phyloP scores from a whole-genome alignment of 2,113 vertebrate species.

The Dromiciops gliroides region DNA sequence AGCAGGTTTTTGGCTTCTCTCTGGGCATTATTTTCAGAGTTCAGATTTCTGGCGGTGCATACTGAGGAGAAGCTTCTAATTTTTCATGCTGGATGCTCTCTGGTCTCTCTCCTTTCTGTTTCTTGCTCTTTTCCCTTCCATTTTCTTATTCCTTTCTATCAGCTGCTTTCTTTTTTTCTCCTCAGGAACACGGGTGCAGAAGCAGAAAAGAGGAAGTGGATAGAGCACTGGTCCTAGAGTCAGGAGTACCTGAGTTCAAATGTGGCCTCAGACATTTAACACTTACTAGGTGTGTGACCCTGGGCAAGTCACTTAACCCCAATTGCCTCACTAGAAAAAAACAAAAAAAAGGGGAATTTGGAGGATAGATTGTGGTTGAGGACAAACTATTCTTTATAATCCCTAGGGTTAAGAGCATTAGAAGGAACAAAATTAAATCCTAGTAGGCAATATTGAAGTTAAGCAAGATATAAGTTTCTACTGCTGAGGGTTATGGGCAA shows the following conservation, averaged over 20 bases:
- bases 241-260: too few species aligned
- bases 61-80: neutral
- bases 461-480: slow-evolving; percentile 7
- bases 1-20: slow-evolving; percentile 40
- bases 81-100: neutral
- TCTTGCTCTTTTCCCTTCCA: neutral
- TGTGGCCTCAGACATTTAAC: too few species aligned
- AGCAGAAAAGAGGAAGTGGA: neutral
- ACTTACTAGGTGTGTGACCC: too few species aligned
- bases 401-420: neutral
- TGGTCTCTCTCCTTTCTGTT: neutral
- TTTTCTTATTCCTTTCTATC: neutral
- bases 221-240: too few species aligned
- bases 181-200: neutral
- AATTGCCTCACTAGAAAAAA: too few species aligned
- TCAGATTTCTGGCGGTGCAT: neutral
- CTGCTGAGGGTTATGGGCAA: slow-evolving; percentile 6
- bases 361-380: neutral
- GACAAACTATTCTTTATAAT: slow-evolving; percentile 1
- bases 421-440: neutral
- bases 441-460: neutral
- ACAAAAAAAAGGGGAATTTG: neutral
- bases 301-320: too few species aligned
- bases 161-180: neutral
- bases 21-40: slow-evolving; percentile 18